Percentiles rank a stretch among this genome's conserved stretches.
These are phyloP conservation scores for Athalia rosae DNA, from an alignment of 2,888 invertebrate species.

Conservation along the genomic window DNA sequence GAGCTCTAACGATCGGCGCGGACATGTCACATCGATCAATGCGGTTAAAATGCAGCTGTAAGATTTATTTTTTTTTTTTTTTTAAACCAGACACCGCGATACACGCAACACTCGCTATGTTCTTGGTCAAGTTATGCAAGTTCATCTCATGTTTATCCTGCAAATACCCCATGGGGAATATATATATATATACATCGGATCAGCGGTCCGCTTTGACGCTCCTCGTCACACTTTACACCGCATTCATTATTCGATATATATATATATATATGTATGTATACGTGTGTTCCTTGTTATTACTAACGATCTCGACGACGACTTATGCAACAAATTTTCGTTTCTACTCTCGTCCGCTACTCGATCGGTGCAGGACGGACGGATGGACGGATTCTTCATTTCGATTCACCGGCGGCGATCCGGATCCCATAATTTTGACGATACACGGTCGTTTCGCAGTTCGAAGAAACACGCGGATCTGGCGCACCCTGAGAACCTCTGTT, in stretches of 20 bases:
- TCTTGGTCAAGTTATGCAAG: conserved; percentile 25
- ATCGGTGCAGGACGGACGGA: too few relatives aligned
- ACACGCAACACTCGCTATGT: not conserved
- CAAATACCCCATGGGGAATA: conserved; percentile 9
- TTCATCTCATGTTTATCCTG: not conserved
- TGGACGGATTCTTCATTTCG: too few relatives aligned
- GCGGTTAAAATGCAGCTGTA: not conserved
- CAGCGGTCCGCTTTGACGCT: conserved; percentile 18
- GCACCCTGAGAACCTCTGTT: conserved; percentile 22
- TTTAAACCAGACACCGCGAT: not conserved
- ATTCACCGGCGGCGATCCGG: not conserved
- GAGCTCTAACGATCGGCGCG: conserved; percentile 18
- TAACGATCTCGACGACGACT: not conserved
- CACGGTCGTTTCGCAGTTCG: not conserved
- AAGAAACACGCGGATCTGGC: conserved; percentile 40
- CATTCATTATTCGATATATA: not conserved
- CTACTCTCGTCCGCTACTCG: too few relatives aligned
- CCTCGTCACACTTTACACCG: conserved; percentile 15
- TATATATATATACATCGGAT: not conserved
- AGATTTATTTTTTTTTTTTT: too few relatives aligned
- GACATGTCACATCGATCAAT: conserved; percentile 16
- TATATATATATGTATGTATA: too few relatives aligned
- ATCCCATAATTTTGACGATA: not conserved
- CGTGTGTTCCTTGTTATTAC: not conserved
- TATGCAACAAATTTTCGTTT: too few relatives aligned